Evolutionary conservation across 2,113 vertebrate species (phyloP).

Genomic region (Rhinoptilus africanus): DNA sequence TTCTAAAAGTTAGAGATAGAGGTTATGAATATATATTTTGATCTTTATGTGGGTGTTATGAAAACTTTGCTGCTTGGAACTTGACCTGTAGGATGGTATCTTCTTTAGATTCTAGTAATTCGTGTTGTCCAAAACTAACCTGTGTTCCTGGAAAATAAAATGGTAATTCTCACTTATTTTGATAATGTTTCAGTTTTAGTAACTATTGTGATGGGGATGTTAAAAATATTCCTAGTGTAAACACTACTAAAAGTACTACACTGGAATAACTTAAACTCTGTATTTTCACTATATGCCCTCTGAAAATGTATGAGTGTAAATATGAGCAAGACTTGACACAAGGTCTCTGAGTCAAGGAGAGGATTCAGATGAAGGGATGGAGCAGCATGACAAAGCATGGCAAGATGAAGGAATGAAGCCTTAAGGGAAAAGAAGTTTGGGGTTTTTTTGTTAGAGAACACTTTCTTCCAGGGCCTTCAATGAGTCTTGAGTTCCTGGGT

Average conservation of each 20-base stretch:
- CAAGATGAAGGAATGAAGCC: not conserved
- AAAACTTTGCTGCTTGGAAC: not conserved
- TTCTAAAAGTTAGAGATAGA: not conserved
- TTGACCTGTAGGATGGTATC: not conserved
- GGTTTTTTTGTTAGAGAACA: not conserved
- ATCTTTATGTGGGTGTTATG: not conserved
- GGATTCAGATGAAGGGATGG: not conserved
- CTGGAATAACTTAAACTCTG: not conserved
- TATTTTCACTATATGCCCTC: not conserved
- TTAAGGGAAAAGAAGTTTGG: not conserved
- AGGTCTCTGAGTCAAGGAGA: not conserved
- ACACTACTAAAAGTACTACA: not conserved
- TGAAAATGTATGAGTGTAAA: not conserved
- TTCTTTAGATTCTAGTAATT: not conserved
- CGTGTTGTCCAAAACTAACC: not conserved
- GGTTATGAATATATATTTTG: not conserved
- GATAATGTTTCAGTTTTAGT: not conserved
- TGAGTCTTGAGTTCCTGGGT: not conserved
- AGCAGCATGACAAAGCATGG: not conserved
- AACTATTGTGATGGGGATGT: not conserved
- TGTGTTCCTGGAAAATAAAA: not conserved
- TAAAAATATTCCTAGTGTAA: not conserved
- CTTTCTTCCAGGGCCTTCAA: not conserved
- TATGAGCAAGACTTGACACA: not conserved
- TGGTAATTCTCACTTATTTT: not conserved